Base-by-base conservation (phyloP, 2,797 vertebrate genomes). In the Cynopterus sphinx region DNA sequence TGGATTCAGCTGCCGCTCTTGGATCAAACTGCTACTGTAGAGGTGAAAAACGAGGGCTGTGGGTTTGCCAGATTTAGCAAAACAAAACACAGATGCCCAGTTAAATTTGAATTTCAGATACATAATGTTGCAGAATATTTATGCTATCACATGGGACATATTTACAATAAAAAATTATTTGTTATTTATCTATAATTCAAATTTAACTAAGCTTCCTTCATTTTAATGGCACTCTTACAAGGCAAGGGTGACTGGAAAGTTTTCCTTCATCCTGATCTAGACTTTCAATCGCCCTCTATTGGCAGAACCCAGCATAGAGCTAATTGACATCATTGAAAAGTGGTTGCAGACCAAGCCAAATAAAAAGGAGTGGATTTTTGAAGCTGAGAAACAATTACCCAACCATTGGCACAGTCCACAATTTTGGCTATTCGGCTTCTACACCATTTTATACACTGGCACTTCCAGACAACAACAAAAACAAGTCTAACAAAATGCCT, bases 91-190 rank as follows among this genome's bases (percentile, higher is more conserved):
- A 75, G 26, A 9, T 22, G 8, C 41, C 46, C 43, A 53, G 16
- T 79, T 95, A 53, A 91, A 74, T 94, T 65, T 85, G 24, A 31
- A 26, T 93, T 71, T 87, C 51, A 90, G 77, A 91, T 43, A 82
- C 73, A 71, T 49, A 73, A n/a, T 26, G 39, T 90, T 93, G 41
- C 70, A 92, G 73, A 85, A 39, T 65, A 77, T 39, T 71, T 88
- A 59, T 88, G 36, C 4, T 84, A 90, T 28, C 61, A 0, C 17
- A 59, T 51, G 24, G 7, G 28, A 75, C 1, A 28, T 83, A 78
- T 24, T 73, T 31, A 78, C 12, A 53, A 41, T 77, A 28, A 68
- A 74, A 68, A 11, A 11, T 46, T 33, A 33, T 53, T 63, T 61
- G 4, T 51, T 65, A 8, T 81, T 94, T 93, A 79, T 73, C 36